phyloP scores from a whole-genome alignment of 2,113 vertebrate species.

The Hypomesus transpacificus region DNA sequence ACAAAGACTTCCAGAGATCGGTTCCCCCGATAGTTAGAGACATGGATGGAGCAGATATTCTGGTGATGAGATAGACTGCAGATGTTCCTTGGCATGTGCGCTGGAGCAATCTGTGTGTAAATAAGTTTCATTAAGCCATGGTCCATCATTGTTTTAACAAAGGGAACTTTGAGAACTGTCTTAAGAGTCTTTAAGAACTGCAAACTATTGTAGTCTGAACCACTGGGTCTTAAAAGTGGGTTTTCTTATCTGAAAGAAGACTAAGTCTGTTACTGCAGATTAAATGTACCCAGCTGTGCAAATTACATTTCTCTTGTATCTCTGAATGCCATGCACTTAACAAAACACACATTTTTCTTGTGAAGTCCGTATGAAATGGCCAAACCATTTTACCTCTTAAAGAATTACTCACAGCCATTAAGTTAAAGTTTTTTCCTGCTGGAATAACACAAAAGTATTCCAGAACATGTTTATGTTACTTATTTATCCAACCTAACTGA shows the following conservation, averaged over 20 bases:
- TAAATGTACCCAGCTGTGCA: slow-evolving; percentile 15
- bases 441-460: neutral
- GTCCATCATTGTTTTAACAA: slow-evolving; percentile 30
- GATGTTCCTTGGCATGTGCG: slow-evolving; percentile 28
- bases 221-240: neutral
- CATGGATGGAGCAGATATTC: slow-evolving; percentile 45
- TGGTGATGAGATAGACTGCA: slow-evolving; percentile 51
- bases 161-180: neutral
- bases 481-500: slow-evolving; percentile 33
- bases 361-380: slow-evolving; percentile 7
- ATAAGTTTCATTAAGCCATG: slow-evolving; percentile 10
- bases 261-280: slow-evolving; percentile 12
- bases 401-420: slow-evolving; percentile 25
- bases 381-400: slow-evolving; percentile 11
- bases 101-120: slow-evolving; percentile 22
- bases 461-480: slow-evolving; percentile 31
- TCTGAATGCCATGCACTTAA: slow-evolving; percentile 7
- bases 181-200: neutral
- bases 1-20: slow-evolving; percentile 63
- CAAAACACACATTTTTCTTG: neutral
- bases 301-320: slow-evolving; percentile 5
- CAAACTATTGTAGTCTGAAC: neutral
- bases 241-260: slow-evolving; percentile 20
- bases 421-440: slow-evolving; percentile 32
- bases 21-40: slow-evolving; percentile 45